Evolutionary conservation across 1,140 invertebrate species (phyloP), one percentile per base, ranked within the genome.

Genomic region (Thereuonema tuberculata): DNA sequence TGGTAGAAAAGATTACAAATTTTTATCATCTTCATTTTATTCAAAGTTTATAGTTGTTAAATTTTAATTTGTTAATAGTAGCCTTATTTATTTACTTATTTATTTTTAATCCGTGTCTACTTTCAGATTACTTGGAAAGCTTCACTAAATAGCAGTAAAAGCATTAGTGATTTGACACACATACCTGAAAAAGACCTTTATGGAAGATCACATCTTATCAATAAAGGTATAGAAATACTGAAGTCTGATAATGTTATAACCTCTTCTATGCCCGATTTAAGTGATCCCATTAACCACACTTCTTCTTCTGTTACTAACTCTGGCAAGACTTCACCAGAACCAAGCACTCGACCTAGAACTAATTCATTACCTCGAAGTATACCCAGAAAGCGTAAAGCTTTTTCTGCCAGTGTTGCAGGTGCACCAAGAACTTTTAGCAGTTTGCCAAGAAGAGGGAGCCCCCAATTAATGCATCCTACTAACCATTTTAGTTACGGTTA

Each of bases 71-170:
- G n/a, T n/a, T n/a, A n/a, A n/a, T n/a, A n/a, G n/a, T n/a, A n/a
- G n/a, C n/a, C n/a, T n/a, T n/a, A n/a, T n/a, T n/a, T n/a, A n/a
- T n/a, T n/a, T n/a, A n/a, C n/a, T n/a, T 37, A 37, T 37, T 29
- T 37, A 29, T 27, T 58, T 37, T 5, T 58, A 31, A 50, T 50
- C 23, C 43, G n/a, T 59, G 55, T 60, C 58, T 50, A 62, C 63
- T 67, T 71, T 59, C 68, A 88, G 85, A 82, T 87, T 63, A 84
- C 85, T 56, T 84, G 84, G 70, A 78, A 78, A 67, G 83, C 82
- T 59, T 82, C 78, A 48, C 74, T 93, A 56, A 87, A 87, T 74
- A 81, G 82, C 61, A 91, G 87, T 73, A 88, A 91, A 71, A 86
- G 84, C 67, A 87, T 86, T 60, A 81, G 82, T 59, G 85, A 88